Evolutionary conservation across 2,113 vertebrate species (phyloP), one percentile per base, ranked within the genome.

Genomic region (Asarcornis scutulata): DNA sequence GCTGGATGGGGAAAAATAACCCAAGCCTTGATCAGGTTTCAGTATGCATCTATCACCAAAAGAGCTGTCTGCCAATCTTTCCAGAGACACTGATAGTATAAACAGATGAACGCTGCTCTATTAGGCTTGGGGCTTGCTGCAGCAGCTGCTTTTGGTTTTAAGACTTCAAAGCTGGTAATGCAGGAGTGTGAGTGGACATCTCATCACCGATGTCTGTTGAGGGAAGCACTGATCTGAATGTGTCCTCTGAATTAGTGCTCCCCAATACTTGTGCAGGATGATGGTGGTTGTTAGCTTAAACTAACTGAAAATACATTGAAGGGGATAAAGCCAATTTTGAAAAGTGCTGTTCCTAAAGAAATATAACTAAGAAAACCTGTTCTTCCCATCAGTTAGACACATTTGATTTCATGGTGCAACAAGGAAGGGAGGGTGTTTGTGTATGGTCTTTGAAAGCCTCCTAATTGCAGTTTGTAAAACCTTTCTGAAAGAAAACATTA

Each of bases 101-200:
- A 97, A 95, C 93, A 94, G 91, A 92, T 81, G 88, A 94, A 76
- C 2, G 1, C 59, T 83, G 69, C 73, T 55, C 77, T 81, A 18
- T 68, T 89, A 56, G 86, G 58, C 83, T 92, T 83, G 71, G 22
- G 42, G 44, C 40, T 71, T 89, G 42, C 73, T 93, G 86, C 86
- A 73, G 94, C 97, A 96, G 96, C 96, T 97, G 97, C 89, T 96
- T 98, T 97, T 96, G 83, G 96, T 98, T 98, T 97, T 95, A 97
- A 88, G 86, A 80, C 71, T 96, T 97, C 84, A 93, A 95, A 97
- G 80, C 56, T 88, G 72, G 80, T 75, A 81, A 92, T 53, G 74
- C 85, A 93, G 90, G 64, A 72, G 64, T 66, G 13, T 26, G 40
- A 90, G 83, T 26, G 11, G 83, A 93, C 62, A 62, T 89, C 91